Evolutionary conservation across 2,113 vertebrate genomes (phyloP), one percentile per base, ranked within the genome.

Genomic region (Apteryx owenii): DNA sequence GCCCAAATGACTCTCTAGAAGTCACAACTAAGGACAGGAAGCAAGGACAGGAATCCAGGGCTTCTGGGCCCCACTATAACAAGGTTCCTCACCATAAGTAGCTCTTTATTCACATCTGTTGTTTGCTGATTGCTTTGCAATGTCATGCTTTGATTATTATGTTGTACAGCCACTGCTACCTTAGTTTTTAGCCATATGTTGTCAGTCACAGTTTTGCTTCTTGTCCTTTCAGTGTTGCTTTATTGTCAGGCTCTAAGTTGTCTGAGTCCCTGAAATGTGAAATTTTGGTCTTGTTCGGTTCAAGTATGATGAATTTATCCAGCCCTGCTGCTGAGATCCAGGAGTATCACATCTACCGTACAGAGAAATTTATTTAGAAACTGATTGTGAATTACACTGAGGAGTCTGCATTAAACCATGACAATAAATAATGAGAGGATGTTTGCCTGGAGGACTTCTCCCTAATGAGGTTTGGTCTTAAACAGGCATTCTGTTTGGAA

Each of bases 391-490:
- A 75, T 82, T 95, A 77, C 68, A 64, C 91, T 44, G 46, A 95
- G 91, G 68, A 83, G 87, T 83, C 81, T 89, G 92, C 93, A 90
- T 88, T 93, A 97, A 95, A 93, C 89, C 72, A 83, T 71, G 87
- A 90, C 89, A 96, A 71, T 95, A 95, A 97, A 91, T 94, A 95
- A 97, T 89, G 89, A 93, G 92, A 79, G 65, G 53, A 96, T 79
- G 69, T 81, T 84, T 95, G 86, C 94, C 95, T 93, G 83, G 81
- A 95, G 86, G 81, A 95, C 80, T 78, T 93, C 71, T 75, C 65
- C 61, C 65, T 97, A 95, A 93, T 89, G 90, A 96, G 86, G 70
- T 90, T 88, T 92, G 69, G 76, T 96, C 48, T 90, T 82, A 89
- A 68, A 66, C 73, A 92, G 61, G 65, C 61, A 22, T 90, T 93